Evolutionary conservation across 2,113 vertebrate species (phyloP).

Genomic region (Orcinus orca): DNA sequence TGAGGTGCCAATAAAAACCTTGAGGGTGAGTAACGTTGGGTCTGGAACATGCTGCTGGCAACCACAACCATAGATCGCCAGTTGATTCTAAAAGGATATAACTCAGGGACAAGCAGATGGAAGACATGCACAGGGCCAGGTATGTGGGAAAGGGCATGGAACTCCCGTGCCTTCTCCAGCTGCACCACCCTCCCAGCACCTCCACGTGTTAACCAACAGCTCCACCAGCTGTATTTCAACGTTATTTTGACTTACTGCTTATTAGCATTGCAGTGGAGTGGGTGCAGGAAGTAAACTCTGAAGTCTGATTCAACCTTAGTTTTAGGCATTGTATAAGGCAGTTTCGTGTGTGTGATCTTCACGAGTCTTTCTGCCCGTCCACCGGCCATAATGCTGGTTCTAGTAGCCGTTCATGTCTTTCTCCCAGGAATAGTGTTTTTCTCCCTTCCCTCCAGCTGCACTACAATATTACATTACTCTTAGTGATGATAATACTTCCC

Average conservation of each 20-base stretch:
- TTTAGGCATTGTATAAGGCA: background rate
- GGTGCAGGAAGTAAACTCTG: background rate
- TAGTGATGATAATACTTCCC: background rate
- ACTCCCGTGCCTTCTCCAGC: background rate
- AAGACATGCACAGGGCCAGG: background rate
- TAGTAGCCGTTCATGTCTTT: background rate
- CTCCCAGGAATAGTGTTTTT: background rate
- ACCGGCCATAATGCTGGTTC: background rate
- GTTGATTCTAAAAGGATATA: background rate
- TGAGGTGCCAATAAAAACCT: background rate
- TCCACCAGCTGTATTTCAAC: background rate
- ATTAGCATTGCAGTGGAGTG: background rate
- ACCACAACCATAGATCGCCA: background rate
- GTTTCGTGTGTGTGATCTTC: background rate
- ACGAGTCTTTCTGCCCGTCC: background rate
- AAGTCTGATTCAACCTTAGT: background rate
- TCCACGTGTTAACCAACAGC: background rate
- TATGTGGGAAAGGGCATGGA: background rate
- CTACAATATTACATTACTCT: background rate
- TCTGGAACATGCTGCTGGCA: background rate
- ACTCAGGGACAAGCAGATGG: background rate
- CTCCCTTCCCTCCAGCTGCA: background rate
- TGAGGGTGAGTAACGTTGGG: background rate
- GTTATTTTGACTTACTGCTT: background rate
- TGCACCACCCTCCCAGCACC: background rate